A percentile compares a stretch with the other conserved stretches of the same genome.
Evolutionary conservation across 2,113 vertebrate genomes (phyloP).

Genomic region (Platichthys stellatus): DNA sequence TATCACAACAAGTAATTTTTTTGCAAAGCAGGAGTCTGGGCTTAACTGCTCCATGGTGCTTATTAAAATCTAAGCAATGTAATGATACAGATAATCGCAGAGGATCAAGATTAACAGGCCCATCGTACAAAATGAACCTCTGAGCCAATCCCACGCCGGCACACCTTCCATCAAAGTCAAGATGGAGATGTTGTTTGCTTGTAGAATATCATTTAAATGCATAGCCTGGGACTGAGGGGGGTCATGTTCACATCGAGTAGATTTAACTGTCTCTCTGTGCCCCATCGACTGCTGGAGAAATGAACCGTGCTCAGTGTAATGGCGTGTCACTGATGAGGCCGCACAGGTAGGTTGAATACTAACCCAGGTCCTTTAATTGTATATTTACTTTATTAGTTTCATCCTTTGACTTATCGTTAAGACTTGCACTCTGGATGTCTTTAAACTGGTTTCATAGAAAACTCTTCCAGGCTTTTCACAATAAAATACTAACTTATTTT

Average conservation of each 20-base stretch:
- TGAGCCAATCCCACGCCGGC: not conserved
- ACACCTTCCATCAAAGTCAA: constrained; percentile 37
- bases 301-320: constrained; percentile 63
- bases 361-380: constrained; percentile 18
- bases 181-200: constrained; percentile 34
- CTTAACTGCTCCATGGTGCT: not conserved
- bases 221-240: constrained; percentile 18
- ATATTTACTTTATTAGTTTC: not conserved
- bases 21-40: constrained; percentile 3
- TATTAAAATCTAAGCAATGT: constrained; percentile 19
- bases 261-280: constrained; percentile 33
- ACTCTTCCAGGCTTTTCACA: not conserved
- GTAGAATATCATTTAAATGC: constrained; percentile 6
- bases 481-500: not conserved
- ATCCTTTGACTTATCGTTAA: constrained; percentile 12
- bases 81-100: constrained; percentile 8
- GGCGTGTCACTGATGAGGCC: constrained; percentile 60
- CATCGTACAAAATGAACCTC: constrained; percentile 18
- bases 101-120: constrained; percentile 42
- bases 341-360: constrained; percentile 35
- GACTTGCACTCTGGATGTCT: not conserved
- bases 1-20: constrained; percentile 40
- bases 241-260: constrained; percentile 36
- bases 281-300: constrained; percentile 53
- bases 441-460: constrained; percentile 31